Evolutionary conservation across 2,797 vertebrate genomes (phyloP), one percentile per base, ranked within the genome.

Genomic region (Hemitrygon akajei): DNA sequence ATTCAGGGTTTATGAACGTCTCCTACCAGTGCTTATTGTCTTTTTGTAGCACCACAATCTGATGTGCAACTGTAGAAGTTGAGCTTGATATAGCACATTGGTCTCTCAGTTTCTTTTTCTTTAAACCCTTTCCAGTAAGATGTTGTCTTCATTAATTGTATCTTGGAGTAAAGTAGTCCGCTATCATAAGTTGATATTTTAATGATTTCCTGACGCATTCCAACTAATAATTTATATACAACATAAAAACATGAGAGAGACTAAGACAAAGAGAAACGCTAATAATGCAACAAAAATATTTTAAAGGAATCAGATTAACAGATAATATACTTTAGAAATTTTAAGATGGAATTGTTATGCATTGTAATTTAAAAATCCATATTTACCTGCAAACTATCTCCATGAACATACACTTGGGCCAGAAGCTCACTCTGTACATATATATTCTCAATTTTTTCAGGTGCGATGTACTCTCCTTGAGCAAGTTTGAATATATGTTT

Each of bases 401-500:
- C 99, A 0, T 99, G 99, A 93, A 99, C 97, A 0, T 98, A 99
- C 93, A 98, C 96, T 96, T 99, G 99, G 1, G 98, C 96, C 94
- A 99, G 97, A 3, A 98, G 98, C 93, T 99, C 97, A 58, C 98
- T 98, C 94, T 98, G 97, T 94, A 98, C 98, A 94, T 99, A 99
- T 96, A 99, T 99, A 94, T 98, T 99, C 96, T 99, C 99, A 0
- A 99, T 99, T 97, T 99, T 99, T 97, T 99, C 99, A 0, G 99
- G 98, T 1, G 98, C 98, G 93, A 99, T 98, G 86, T 99, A 99
- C 95, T 99, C 99, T 93, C 99, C 99, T 97, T 99, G 99, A 93
- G 99, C 98, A 95, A 99, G 96, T 96, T 99, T 99, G 96, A 99
- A 99, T 95, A 99, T 99, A 94, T 99, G 99, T 95, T 99, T 99